Evolutionary conservation across 2,113 vertebrate genomes (phyloP).

Genomic region (Galemys pyrenaicus): DNA sequence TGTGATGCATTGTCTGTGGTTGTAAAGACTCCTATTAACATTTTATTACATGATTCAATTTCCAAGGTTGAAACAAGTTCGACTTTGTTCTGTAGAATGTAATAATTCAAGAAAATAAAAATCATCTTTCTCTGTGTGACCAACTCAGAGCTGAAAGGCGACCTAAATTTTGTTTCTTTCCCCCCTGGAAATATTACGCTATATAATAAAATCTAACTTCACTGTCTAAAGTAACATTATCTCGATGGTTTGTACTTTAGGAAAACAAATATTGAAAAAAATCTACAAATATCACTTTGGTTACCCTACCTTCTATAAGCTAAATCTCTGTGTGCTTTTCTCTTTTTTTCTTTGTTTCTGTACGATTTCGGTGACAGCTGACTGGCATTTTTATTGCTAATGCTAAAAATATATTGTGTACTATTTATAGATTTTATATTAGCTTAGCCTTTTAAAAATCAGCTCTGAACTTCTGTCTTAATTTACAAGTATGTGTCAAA

Average conservation of each 20-base stretch:
- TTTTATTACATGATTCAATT: neutral
- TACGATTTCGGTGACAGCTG: neutral
- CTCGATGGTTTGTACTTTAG: neutral
- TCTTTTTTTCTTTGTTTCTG: neutral
- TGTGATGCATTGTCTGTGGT: neutral
- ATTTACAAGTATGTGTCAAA: neutral
- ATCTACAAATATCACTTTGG: neutral
- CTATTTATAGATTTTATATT: conserved; percentile 47
- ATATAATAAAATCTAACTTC: neutral
- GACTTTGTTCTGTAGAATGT: neutral
- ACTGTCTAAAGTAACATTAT: neutral
- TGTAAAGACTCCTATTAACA: neutral
- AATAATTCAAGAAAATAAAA: conserved; percentile 31
- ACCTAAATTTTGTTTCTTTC: neutral
- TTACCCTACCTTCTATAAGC: neutral
- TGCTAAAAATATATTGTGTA: neutral
- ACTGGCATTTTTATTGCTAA: neutral
- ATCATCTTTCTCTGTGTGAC: neutral
- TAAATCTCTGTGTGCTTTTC: neutral
- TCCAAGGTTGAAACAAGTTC: neutral
- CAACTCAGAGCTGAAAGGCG: neutral
- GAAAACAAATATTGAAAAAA: neutral
- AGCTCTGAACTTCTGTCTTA: conserved; percentile 17
- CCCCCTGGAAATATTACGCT: neutral
- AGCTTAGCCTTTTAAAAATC: conserved; percentile 23